phyloP scores from a whole-genome alignment of 2,113 vertebrate genomes.

The Hylia prasina region DNA sequence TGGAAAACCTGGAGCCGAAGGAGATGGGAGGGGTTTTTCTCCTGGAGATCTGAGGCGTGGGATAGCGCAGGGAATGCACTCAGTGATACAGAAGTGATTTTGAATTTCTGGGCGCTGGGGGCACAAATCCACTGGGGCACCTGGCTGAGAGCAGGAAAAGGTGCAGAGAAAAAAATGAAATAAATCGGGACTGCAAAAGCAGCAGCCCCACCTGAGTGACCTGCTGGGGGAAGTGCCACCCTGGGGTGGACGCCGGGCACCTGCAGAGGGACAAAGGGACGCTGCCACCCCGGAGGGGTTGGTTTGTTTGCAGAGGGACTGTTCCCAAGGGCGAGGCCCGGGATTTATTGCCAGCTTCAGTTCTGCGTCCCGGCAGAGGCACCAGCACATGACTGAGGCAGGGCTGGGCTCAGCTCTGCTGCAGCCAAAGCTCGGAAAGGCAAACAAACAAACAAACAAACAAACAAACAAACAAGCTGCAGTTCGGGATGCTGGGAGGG shows the following conservation, averaged over 20 bases:
- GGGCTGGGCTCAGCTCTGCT: neutral
- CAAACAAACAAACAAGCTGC: neutral
- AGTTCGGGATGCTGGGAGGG: neutral
- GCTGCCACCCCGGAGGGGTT: no score
- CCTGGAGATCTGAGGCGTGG: neutral
- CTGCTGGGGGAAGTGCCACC: neutral
- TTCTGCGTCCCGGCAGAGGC: neutral
- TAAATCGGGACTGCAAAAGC: neutral
- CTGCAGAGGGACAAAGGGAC: neutral
- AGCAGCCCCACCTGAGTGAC: neutral
- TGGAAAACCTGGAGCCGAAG: neutral
- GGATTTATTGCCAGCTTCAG: neutral
- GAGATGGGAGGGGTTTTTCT: neutral
- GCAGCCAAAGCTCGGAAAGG: neutral
- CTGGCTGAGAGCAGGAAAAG: neutral
- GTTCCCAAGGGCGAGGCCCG: neutral
- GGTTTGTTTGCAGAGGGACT: neutral
- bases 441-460: neutral
- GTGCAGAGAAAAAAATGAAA: neutral
- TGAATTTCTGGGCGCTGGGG: neutral
- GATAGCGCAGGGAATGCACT: accelerated
- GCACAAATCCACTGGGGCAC: accelerated
- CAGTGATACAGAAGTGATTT: accelerated
- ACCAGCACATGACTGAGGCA: neutral
- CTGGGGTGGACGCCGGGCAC: neutral